These are phyloP conservation scores for Saguinus imperator DNA, from an alignment of 2,113 vertebrate species.

Conservation along the genomic window DNA sequence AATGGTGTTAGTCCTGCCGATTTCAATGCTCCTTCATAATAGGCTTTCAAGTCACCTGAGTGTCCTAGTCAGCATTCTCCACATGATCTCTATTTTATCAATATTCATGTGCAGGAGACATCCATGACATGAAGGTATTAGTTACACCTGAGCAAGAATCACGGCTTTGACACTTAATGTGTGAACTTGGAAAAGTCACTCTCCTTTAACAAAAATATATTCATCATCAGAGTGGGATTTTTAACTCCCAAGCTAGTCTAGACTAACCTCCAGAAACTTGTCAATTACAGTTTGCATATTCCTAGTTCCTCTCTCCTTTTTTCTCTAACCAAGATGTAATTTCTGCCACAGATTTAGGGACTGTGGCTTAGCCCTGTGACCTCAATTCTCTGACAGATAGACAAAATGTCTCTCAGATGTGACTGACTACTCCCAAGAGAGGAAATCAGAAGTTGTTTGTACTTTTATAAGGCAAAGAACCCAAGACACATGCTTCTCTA, in stretches of 20 bases:
- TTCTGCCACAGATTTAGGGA: neutral
- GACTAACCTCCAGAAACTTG: neutral
- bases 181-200: neutral
- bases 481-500: neutral
- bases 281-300: neutral
- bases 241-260: neutral
- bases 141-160: neutral
- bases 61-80: neutral
- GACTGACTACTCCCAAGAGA: neutral
- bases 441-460: neutral
- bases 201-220: neutral
- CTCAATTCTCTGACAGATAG: neutral
- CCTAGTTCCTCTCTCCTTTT: neutral
- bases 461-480: neutral
- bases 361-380: neutral
- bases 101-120: neutral
- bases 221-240: neutral
- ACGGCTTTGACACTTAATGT: neutral
- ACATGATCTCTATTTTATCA: neutral
- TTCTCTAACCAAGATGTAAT: neutral
- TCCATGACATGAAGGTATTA: neutral
- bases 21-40: neutral
- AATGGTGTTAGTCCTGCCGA: neutral
- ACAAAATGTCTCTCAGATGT: neutral
- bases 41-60: neutral